These are phyloP conservation scores for Eulemur rufifrons DNA, from an alignment of 2,113 vertebrate genomes.

Conservation along the genomic window DNA sequence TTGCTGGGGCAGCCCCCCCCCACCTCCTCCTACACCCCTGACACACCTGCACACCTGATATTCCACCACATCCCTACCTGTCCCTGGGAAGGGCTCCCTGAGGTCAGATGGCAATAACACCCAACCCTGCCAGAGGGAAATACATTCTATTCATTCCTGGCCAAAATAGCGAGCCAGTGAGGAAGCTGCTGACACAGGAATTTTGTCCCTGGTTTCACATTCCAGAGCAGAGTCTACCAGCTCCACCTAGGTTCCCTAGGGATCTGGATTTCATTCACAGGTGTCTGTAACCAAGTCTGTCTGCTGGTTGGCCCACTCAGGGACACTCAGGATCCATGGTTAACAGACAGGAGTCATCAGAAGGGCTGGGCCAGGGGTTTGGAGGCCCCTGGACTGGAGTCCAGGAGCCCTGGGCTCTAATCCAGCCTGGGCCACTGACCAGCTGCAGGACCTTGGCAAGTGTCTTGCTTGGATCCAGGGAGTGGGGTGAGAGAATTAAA, in stretches of 20 bases:
- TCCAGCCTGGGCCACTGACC: background rate
- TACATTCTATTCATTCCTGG: background rate
- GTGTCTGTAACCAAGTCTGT: background rate
- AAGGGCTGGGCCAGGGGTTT: background rate
- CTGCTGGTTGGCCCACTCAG: too few species aligned
- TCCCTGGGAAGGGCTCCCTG: background rate
- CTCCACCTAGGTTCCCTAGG: background rate
- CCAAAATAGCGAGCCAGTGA: too few species aligned
- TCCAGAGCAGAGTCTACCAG: background rate
- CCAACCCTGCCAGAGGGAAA: background rate
- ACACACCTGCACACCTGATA: background rate
- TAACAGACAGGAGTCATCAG: background rate
- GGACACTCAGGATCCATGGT: too few species aligned
- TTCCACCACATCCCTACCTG: background rate
- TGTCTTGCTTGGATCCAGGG: background rate
- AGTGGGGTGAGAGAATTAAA: background rate
- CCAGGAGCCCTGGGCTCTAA: background rate
- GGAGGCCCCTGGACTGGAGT: background rate
- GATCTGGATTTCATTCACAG: background rate
- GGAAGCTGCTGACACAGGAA: background rate
- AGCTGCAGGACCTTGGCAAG: too few species aligned
- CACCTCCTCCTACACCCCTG: background rate
- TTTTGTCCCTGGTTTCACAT: background rate
- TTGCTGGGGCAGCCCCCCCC: background rate
- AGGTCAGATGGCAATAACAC: background rate